A percentile compares a stretch with the other conserved stretches of the same genome.
Evolutionary conservation across 2,113 vertebrate genomes (phyloP).

Genomic region (Passer domesticus): DNA sequence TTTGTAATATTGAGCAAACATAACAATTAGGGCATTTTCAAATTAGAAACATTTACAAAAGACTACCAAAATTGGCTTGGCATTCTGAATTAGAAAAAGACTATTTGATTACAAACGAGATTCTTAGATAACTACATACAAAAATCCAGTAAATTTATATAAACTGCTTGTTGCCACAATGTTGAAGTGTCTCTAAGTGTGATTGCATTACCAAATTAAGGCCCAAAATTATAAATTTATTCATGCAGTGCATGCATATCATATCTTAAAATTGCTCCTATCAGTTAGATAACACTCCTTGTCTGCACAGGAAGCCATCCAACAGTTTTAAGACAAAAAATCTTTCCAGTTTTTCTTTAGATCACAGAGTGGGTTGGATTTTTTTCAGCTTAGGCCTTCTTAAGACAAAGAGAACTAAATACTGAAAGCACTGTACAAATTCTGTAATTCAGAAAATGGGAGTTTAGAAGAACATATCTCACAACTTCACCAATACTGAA

Average conservation of each 20-base stretch:
- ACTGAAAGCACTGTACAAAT: background rate
- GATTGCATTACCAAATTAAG: conserved; percentile 33
- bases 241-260: background rate
- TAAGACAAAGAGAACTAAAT: background rate
- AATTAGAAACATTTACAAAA: background rate
- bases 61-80: background rate
- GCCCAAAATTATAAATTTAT: conserved; percentile 5
- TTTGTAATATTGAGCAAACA: background rate
- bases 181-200: background rate
- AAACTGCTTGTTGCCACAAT: conserved; percentile 19
- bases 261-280: background rate
- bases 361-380: background rate
- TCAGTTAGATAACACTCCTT: conserved; percentile 13
- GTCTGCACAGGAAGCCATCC: background rate
- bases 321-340: background rate
- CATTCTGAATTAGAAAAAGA: background rate
- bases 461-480: background rate
- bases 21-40: background rate
- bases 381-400: background rate
- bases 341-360: background rate
- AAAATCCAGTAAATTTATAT: conserved; percentile 14
- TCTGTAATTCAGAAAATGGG: background rate
- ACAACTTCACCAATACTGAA: background rate
- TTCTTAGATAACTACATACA: conserved; percentile 19
- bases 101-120: background rate